Base-by-base conservation (phyloP, 2,888 invertebrate species). In the Magallana nippona region DNA sequence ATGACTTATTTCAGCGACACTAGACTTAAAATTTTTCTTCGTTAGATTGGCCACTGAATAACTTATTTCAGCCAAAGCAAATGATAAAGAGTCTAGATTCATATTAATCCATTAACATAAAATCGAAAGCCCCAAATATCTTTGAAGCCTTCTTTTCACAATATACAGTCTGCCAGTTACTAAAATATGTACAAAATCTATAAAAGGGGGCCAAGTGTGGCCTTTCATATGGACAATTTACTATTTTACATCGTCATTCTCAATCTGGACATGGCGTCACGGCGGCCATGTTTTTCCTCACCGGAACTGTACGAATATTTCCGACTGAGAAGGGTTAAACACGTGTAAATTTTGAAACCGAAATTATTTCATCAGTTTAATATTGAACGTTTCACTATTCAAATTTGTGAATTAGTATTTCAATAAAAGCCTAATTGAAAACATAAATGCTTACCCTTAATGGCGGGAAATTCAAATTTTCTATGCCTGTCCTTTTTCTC, bases 1-100 rank as follows among this genome's bases (percentile, higher is more conserved):
- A 96, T 97, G 96, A 94, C 96, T 96, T 95, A 98, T 96, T 95
- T 97, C 98, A 95, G 96, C 96, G 95, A 96, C 96, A 94, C 96
- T 97, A 95, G 97, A 96, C 95, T 97, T 97, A 95, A 96, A 97
- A 96, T 98, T 98, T 96, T 97, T 98, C 96, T 98, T 98, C 95
- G 96, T 97, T 96, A 98, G 96, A 96, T 97, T 97, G 95, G 96
- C 96, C 96, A 98, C 97, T 95, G 98, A 97, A 96, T 97, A 97
- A 97, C 97, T 97, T 96, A 98, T 98, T 97, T 98, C 98, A 96
- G 97, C 97, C 97, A 98, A 97, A 96, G 98, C 97, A 97, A 98
- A 97, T 96, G 97, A 97, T 96, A 98, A 96, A 96, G 98, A 97
- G 96, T 98, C 98, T 96, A 98, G 98, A 94, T 94, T 94, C 94